These are phyloP conservation scores for Artibeus lituratus DNA, from an alignment of 2,797 vertebrate species.

Conservation along the genomic window DNA sequence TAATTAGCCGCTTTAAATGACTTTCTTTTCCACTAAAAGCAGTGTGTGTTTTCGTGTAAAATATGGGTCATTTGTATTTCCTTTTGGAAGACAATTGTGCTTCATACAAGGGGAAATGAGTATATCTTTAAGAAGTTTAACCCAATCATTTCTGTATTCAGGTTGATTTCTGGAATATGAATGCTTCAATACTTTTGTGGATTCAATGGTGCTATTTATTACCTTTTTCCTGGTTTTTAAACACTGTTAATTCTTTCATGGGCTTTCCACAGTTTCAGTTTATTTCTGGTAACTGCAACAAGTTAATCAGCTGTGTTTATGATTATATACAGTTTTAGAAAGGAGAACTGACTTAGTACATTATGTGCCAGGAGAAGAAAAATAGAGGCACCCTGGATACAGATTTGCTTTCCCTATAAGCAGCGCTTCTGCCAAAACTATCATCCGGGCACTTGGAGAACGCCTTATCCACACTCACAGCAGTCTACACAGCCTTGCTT, in stretches of 20 bases:
- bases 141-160: slow-evolving; percentile 1
- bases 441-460: not conserved
- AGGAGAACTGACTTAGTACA: not conserved
- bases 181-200: not conserved
- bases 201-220: slow-evolving; percentile 15
- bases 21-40: slow-evolving; percentile 36
- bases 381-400: not conserved
- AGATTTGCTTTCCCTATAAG: not conserved
- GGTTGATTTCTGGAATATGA: slow-evolving; percentile 28
- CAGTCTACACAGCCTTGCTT: not conserved
- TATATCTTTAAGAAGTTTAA: slow-evolving; percentile 18
- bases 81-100: slow-evolving; percentile 8
- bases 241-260: slow-evolving; percentile 44
- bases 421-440: not conserved
- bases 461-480: not conserved
- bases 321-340: slow-evolving; percentile 15
- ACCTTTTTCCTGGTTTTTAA: slow-evolving; percentile 17
- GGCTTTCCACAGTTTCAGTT: not conserved
- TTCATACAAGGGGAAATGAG: not conserved
- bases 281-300: slow-evolving; percentile 15
- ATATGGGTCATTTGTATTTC: slow-evolving; percentile 32
- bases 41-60: slow-evolving; percentile 52
- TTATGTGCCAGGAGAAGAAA: not conserved
- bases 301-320: slow-evolving; percentile 24
- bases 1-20: slow-evolving; percentile 59